phyloP scores from a whole-genome alignment of 2,797 vertebrate species.

The Anguilla megastoma region DNA sequence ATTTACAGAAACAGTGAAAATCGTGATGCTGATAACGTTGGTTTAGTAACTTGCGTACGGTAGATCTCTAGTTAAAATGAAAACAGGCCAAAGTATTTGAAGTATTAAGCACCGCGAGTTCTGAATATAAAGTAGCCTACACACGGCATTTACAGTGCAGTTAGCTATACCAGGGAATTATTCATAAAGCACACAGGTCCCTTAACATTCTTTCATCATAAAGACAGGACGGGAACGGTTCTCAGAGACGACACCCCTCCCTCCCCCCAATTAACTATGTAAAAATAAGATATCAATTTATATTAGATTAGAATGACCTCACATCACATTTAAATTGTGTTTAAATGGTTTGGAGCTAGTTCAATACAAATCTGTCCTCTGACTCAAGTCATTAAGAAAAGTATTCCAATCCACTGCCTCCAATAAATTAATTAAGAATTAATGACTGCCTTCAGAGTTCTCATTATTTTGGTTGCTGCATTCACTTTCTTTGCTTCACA shows the following conservation, averaged over 20 bases:
- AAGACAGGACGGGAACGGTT: neutral
- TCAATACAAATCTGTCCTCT: neutral
- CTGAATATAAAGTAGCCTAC: neutral
- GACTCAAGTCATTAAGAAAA: neutral
- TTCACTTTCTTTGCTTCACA: neutral
- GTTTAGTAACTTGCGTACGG: neutral
- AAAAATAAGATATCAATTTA: constrained; percentile 10
- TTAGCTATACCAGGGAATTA: neutral
- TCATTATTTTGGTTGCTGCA: neutral
- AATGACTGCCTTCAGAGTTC: neutral
- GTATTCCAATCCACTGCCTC: constrained; percentile 11
- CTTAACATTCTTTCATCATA: neutral
- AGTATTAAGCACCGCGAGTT: neutral
- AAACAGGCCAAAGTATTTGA: neutral
- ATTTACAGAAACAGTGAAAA: too few species aligned
- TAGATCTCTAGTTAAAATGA: neutral
- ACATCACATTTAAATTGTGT: neutral
- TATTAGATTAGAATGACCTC: neutral
- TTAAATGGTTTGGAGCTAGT: neutral
- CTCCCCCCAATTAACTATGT: neutral
- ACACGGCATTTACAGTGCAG: neutral
- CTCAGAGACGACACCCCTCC: neutral
- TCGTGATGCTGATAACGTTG: neutral
- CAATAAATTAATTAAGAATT: constrained; percentile 10
- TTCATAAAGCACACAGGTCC: neutral